Conservation (phyloP, 1,140 invertebrate genomes). For the Microplitis mediator region DNA sequence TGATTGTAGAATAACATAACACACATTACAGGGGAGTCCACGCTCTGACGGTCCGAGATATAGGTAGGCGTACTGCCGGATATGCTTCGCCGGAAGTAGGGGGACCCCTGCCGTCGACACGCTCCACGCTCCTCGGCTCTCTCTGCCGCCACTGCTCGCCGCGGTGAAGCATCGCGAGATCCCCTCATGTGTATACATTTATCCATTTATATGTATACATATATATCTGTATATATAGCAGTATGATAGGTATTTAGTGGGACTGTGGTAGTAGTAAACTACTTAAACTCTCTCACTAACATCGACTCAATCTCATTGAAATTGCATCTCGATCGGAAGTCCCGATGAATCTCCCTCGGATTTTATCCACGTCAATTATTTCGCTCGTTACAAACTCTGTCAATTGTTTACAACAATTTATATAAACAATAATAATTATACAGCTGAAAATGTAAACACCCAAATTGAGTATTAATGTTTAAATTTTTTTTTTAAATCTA, state of each 20-base stretch:
- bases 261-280: background rate
- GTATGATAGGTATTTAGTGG: background rate
- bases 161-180: slow-evolving; percentile 16
- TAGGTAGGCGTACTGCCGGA: slow-evolving; percentile 61
- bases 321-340: slow-evolving; percentile 13
- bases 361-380: slow-evolving; percentile 14
- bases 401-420: background rate
- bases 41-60: slow-evolving; percentile 51
- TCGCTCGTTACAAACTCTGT: background rate
- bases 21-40: slow-evolving; percentile 26
- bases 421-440: too few species aligned
- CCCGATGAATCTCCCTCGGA: slow-evolving; percentile 4
- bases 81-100: slow-evolving; percentile 61
- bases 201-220: background rate
- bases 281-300: background rate
- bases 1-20: slow-evolving; percentile 3
- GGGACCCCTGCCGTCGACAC: slow-evolving; percentile 59
- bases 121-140: slow-evolving; percentile 46
- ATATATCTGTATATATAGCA: background rate
- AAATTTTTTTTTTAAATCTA: too few species aligned
- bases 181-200: background rate
- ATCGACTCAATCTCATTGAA: slow-evolving; percentile 7
- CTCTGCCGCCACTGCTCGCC: background rate
- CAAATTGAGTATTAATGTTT: too few species aligned
- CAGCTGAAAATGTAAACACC: too few species aligned